Conservation (phyloP, 2,113 vertebrate species). For the Lasiurus cinereus region DNA sequence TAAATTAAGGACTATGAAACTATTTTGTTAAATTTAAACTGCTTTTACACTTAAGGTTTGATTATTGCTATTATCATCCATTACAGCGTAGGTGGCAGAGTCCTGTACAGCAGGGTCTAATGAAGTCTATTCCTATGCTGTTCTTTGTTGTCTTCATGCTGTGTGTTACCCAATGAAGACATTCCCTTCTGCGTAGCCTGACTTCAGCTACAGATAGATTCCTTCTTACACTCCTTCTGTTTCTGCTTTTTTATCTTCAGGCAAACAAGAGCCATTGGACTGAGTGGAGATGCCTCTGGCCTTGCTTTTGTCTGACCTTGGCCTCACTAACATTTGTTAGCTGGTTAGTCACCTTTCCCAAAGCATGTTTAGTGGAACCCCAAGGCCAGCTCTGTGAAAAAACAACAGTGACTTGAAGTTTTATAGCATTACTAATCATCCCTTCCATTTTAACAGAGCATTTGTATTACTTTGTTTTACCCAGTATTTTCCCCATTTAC, state of each 20-base stretch:
- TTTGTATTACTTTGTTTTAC: not conserved
- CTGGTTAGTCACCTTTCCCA: not conserved
- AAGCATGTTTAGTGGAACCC: not conserved
- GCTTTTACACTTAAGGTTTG: not conserved
- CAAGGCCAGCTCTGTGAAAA: not conserved
- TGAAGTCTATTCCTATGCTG: not conserved
- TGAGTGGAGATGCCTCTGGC: not conserved
- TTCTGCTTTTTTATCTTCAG: not conserved
- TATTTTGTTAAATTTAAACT: not conserved
- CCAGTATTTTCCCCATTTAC: not conserved
- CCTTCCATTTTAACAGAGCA: not conserved
- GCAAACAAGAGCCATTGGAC: not conserved
- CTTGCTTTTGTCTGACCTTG: not conserved
- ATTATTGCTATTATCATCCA: not conserved
- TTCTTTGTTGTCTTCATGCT: not conserved
- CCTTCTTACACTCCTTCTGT: not conserved
- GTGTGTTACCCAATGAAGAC: not conserved
- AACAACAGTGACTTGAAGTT: not conserved
- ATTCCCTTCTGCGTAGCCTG: not conserved
- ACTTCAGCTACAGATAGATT: not conserved
- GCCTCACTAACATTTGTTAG: not conserved
- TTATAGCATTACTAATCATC: not conserved
- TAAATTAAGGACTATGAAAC: not conserved
- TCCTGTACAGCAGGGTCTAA: not conserved
- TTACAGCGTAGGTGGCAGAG: not conserved